These are phyloP conservation scores for Drosophila tripunctata DNA, from an alignment of 2,888 invertebrate species.

Conservation along the genomic window DNA sequence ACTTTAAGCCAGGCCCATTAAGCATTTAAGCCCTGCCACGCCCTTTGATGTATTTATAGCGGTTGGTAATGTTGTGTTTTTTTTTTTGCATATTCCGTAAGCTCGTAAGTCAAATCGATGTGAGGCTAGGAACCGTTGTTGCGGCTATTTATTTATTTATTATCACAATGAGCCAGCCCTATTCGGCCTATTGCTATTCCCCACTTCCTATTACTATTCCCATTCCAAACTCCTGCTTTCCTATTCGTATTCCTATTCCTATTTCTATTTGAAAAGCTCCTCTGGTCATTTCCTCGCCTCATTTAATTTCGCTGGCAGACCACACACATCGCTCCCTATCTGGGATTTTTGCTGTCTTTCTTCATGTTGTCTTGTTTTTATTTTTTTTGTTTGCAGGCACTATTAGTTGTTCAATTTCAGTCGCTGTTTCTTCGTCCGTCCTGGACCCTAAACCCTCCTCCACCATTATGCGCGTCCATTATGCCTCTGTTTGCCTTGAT, in stretches of 20 bases:
- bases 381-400: slow-evolving; percentile 27
- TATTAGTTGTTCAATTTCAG: slow-evolving; percentile 65
- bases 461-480: slow-evolving; percentile 65
- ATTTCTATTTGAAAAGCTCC: slow-evolving; percentile 21
- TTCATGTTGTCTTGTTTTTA: slow-evolving; percentile 2
- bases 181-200: slow-evolving; percentile 26
- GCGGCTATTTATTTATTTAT: slow-evolving; percentile 67
- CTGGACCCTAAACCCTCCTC: too few species aligned
- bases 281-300: slow-evolving; percentile 50
- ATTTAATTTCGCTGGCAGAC: slow-evolving; percentile 57
- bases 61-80: slow-evolving; percentile 20
- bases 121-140: slow-evolving; percentile 20
- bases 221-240: too few species aligned
- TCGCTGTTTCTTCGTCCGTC: slow-evolving; percentile 7
- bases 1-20: slow-evolving; percentile 57
- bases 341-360: slow-evolving; percentile 25
- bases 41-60: slow-evolving; percentile 65
- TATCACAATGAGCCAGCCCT: slow-evolving; percentile 73
- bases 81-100: slow-evolving; percentile 35
- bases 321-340: slow-evolving; percentile 52
- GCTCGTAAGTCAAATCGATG: slow-evolving; percentile 53
- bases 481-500: slow-evolving; percentile 75
- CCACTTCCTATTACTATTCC: slow-evolving; percentile 2
- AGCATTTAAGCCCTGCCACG: slow-evolving; percentile 57
- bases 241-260: not conserved